Base-by-base conservation (phyloP, 2,113 vertebrate genomes). In the Limanda limanda region DNA sequence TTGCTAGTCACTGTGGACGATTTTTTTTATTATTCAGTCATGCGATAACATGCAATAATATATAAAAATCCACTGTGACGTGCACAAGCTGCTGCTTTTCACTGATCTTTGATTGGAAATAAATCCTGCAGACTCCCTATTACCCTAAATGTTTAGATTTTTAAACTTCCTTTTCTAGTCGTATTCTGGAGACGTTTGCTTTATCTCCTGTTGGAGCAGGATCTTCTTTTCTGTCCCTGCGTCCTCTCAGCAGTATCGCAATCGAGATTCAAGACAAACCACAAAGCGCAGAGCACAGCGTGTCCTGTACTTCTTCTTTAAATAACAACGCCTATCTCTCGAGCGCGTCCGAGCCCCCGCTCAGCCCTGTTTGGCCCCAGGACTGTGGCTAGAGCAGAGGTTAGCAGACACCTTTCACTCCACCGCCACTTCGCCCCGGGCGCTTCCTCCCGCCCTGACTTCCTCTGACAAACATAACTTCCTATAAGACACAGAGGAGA, bases 381-480 rank as follows among this genome's bases (percentile, higher is more conserved):
- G 23, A 58, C 57, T 74, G 70, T 69, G 81, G 77, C 58, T 75
- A 20, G 83, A 84, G 72, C 82, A 89, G 78, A 91, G 86, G 85
- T 88, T 72, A 90, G 81, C 69, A 85, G 82, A 88, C 87, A 92
- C 77, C 84, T 90, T 83, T 90, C 86, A 82, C 69, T 75, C 11
- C 45, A 55, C 74, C 68, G 25, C 5, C 2, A 37, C 73, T 56
- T 82, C 10, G 62, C 86, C 86, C 72, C 75, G 11, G 81, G 83
- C 74, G 11, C 70, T 91, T 86, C 87, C 82, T 88, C 86, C 76
- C 73, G 1, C 81, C 74, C 79, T 48, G 48, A 85, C 87, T 89
- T 92, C 87, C 86, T 89, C 80, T 87, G 78, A 86, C 82, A 89
- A 84, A 86, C 84, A 77, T 23, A 40, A 86, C 82, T 90, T 92